Evolutionary conservation across 2,888 invertebrate species (phyloP).

Genomic region (Papilio elwesi): DNA sequence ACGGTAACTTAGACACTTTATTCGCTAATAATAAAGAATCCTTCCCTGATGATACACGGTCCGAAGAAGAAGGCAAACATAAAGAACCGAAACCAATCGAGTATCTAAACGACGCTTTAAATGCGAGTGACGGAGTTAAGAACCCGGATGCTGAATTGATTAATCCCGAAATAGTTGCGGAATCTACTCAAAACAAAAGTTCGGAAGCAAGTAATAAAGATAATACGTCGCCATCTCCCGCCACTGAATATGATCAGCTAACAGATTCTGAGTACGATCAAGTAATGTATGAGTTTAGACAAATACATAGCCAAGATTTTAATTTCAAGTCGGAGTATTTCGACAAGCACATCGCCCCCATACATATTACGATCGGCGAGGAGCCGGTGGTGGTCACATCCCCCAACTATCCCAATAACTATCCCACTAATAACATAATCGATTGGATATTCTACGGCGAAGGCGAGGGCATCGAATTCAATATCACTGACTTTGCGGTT

Average conservation of each 20-base stretch:
- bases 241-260: constrained; percentile 51
- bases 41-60: constrained; percentile 30
- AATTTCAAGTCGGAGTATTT: constrained; percentile 51
- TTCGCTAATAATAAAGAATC: constrained; percentile 40
- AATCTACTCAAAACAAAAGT: constrained; percentile 4
- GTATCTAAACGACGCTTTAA: constrained; percentile 59
- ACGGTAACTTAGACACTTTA: constrained; percentile 44
- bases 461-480: constrained; percentile 74
- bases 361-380: constrained; percentile 55
- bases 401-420: constrained; percentile 62
- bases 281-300: constrained; percentile 56
- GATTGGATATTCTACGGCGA: constrained; percentile 73
- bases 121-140: constrained; percentile 42
- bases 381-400: constrained; percentile 60
- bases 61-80: constrained; percentile 19
- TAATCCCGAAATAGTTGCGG: constrained; percentile 30
- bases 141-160: constrained; percentile 38
- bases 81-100: constrained; percentile 45
- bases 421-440: constrained; percentile 61
- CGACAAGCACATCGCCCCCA: constrained; percentile 50
- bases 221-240: constrained; percentile 7
- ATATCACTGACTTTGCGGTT: constrained; percentile 67
- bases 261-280: constrained; percentile 54
- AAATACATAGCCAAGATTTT: constrained; percentile 43
- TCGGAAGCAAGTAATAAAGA: constrained; percentile 16